phyloP scores from a whole-genome alignment of 1,140 invertebrate species.

The Ridgeia piscesae region DNA sequence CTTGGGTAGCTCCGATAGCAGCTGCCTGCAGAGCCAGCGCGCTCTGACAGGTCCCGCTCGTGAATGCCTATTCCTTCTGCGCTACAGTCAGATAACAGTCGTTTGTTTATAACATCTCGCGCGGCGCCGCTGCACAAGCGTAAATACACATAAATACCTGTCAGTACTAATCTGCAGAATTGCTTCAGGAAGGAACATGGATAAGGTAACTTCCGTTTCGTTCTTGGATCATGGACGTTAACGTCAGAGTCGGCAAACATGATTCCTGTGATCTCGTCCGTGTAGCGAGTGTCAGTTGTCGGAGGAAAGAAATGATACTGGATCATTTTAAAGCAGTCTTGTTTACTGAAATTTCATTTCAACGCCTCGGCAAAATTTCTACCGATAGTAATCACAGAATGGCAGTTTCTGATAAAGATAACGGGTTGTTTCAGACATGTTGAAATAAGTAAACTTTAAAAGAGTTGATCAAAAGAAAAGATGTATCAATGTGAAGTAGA shows the following conservation, averaged over 20 bases:
- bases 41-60: background rate
- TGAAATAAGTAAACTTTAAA: too few relatives aligned
- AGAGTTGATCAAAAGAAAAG: too few relatives aligned
- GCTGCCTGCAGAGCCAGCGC: background rate
- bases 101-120: background rate
- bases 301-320: background rate
- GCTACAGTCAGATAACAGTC: background rate
- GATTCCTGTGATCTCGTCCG: background rate
- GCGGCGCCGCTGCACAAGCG: background rate
- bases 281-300: background rate
- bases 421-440: too few relatives aligned
- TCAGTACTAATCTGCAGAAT: background rate
- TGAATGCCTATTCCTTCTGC: background rate
- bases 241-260: background rate
- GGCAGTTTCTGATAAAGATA: too few relatives aligned
- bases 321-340: too few relatives aligned
- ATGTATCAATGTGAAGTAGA: too few relatives aligned
- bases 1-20: background rate
- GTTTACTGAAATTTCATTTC: too few relatives aligned
- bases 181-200: background rate
- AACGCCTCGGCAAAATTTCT: too few relatives aligned
- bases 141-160: background rate
- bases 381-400: too few relatives aligned
- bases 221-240: background rate
- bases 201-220: background rate